Evolutionary conservation across 2,888 invertebrate genomes (phyloP).

Genomic region (Cerastis rubricosa): DNA sequence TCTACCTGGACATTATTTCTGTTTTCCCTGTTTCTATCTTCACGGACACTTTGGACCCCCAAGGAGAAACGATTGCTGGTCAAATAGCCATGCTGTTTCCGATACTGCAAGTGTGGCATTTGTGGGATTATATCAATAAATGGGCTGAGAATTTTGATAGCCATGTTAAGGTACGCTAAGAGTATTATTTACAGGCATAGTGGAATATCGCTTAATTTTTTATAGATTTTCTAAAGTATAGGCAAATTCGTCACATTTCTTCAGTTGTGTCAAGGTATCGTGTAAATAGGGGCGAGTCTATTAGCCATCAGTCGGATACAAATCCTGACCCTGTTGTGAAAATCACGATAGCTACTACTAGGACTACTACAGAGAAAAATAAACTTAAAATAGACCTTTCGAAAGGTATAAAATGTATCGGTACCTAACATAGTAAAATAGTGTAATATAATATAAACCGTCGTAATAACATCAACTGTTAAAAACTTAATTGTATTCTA

Average conservation of each 20-base stretch:
- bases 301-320: background rate
- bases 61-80: slow-evolving; percentile 74
- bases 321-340: background rate
- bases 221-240: background rate
- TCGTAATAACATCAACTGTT: too few species aligned
- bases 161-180: slow-evolving; percentile 76
- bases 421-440: too few species aligned
- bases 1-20: slow-evolving; percentile 86
- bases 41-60: slow-evolving; percentile 82
- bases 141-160: slow-evolving; percentile 81
- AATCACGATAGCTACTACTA: background rate
- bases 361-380: too few species aligned
- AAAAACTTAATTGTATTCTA: too few species aligned
- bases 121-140: slow-evolving; percentile 82
- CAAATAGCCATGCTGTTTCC: slow-evolving; percentile 82
- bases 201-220: background rate
- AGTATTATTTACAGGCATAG: background rate
- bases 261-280: background rate
- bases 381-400: too few species aligned
- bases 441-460: too few species aligned
- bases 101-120: slow-evolving; percentile 85
- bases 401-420: too few species aligned
- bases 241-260: background rate
- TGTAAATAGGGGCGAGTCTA: background rate
- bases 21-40: slow-evolving; percentile 86